phyloP scores from a whole-genome alignment of 2,113 vertebrate genomes.

The Xiphophorus couchianus region DNA sequence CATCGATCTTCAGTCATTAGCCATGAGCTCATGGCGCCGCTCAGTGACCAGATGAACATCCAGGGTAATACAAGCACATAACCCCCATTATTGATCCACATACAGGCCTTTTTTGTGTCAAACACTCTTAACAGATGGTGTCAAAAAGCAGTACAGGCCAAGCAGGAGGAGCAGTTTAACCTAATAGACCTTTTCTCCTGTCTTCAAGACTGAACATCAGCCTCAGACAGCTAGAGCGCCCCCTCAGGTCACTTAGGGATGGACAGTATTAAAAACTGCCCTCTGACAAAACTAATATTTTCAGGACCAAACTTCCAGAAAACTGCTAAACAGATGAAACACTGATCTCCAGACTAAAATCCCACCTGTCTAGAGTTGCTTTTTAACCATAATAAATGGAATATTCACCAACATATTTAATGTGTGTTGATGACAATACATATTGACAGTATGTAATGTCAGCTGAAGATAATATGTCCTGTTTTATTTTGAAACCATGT shows the following conservation, averaged over 20 bases:
- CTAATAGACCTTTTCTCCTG: slow-evolving; percentile 3
- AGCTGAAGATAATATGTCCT: too few species aligned
- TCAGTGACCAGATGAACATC: slow-evolving; percentile 69
- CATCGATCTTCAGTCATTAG: slow-evolving; percentile 83
- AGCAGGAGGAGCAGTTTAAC: slow-evolving; percentile 9
- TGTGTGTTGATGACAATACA: too few species aligned
- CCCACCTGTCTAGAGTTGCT: too few species aligned
- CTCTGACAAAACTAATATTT: neutral
- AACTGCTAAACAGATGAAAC: too few species aligned
- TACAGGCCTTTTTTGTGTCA: slow-evolving; percentile 68
- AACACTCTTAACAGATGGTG: slow-evolving; percentile 59
- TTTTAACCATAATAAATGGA: too few species aligned
- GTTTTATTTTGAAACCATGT: too few species aligned
- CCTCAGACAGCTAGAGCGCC: neutral
- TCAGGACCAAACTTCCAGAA: too few species aligned
- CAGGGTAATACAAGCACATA: slow-evolving; percentile 72
- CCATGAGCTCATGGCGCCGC: slow-evolving; percentile 79
- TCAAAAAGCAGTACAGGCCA: slow-evolving; percentile 33
- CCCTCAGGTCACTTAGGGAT: neutral
- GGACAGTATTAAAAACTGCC: neutral
- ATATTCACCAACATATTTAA: too few species aligned
- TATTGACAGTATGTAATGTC: too few species aligned
- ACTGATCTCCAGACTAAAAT: too few species aligned
- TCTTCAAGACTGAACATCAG: slow-evolving; percentile 1
- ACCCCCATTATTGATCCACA: slow-evolving; percentile 70